A percentile compares a stretch with the other conserved stretches of the same genome.
phyloP scores from a whole-genome alignment of 2,797 vertebrate species.

The Sebastes matsubarae region DNA sequence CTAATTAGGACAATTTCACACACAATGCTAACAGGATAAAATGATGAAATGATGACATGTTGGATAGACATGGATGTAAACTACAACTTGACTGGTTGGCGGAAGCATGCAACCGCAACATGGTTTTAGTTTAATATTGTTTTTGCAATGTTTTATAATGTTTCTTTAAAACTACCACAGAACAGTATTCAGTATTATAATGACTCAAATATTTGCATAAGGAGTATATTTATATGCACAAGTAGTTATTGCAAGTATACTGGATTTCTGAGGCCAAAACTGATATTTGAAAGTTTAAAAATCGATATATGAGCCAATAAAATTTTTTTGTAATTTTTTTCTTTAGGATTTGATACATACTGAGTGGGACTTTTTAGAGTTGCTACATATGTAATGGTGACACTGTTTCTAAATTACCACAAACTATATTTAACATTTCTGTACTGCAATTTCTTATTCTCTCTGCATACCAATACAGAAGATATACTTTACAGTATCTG shows the following conservation, averaged over 20 bases:
- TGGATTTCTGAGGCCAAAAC: not conserved
- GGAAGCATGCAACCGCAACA: accelerated
- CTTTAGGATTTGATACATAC: not conserved
- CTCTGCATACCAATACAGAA: not conserved
- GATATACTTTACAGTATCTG: not conserved
- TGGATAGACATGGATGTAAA: no score
- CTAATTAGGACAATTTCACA: no score
- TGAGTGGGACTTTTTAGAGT: not conserved
- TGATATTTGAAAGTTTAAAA: not conserved
- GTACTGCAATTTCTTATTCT: not conserved
- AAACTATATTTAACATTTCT: not conserved
- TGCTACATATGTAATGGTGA: not conserved
- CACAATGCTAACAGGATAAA: no score
- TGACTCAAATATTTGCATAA: not conserved
- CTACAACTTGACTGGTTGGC: no score
- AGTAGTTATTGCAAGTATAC: not conserved
- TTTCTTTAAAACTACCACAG: not conserved
- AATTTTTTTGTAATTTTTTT: not conserved
- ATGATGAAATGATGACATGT: no score
- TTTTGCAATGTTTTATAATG: not conserved
- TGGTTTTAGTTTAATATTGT: not conserved
- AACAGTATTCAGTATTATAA: not conserved
- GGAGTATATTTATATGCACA: not conserved
- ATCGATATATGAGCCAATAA: not conserved
- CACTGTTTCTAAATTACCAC: not conserved